These are phyloP conservation scores for Agonopterix arenella DNA, from an alignment of 2,888 invertebrate species.

Conservation along the genomic window DNA sequence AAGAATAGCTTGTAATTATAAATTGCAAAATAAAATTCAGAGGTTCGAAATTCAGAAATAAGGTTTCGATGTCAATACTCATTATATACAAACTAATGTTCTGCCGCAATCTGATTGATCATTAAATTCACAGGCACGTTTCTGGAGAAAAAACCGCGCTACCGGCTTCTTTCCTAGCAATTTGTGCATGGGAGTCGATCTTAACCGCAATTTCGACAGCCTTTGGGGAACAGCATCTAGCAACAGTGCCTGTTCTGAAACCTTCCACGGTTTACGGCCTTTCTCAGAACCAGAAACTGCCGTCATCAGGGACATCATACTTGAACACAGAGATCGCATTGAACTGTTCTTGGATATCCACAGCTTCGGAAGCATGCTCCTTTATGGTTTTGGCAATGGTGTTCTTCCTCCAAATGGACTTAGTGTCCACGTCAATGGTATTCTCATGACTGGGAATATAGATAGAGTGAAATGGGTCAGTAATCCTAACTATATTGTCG, in stretches of 20 bases:
- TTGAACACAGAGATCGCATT: constrained; percentile 55
- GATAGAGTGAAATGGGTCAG: constrained; percentile 55
- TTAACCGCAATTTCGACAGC: constrained; percentile 85
- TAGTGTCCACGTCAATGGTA: constrained; percentile 48
- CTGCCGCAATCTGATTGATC: neutral
- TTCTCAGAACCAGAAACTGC: constrained; percentile 83
- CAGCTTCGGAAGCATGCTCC: constrained; percentile 82
- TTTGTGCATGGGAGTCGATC: constrained; percentile 81
- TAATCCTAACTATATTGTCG: constrained; percentile 64
- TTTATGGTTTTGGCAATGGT: constrained; percentile 50
- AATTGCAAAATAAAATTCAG: too few species aligned
- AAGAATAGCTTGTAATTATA: too few species aligned
- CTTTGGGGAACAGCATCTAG: constrained; percentile 79
- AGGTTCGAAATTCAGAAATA: too few species aligned
- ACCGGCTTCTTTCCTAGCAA: constrained; percentile 29
- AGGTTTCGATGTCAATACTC: too few species aligned
- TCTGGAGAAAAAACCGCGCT: constrained; percentile 83
- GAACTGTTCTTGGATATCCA: constrained; percentile 85
- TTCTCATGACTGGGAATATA: constrained; percentile 59
- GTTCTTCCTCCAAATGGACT: constrained; percentile 66
- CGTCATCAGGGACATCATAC: constrained; percentile 75
- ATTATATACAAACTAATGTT: too few species aligned
- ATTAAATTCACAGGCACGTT: constrained; percentile 49
- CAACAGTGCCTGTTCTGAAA: constrained; percentile 72
- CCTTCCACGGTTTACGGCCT: constrained; percentile 77